Conservation (phyloP, 2,113 vertebrate genomes). For the Cephalopholis sonnerati region DNA sequence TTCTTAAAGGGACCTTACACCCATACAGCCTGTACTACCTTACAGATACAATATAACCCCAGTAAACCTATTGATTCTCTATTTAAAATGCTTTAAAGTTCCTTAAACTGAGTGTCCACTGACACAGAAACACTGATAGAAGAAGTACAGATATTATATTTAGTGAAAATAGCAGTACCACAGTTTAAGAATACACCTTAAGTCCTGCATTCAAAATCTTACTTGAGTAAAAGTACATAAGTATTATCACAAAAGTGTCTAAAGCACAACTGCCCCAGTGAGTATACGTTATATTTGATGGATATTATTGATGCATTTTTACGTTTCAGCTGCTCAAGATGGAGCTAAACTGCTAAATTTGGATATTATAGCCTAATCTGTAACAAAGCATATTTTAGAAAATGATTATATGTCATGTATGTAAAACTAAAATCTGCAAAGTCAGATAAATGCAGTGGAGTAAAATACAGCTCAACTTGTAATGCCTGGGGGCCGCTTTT, state of each 20-base stretch:
- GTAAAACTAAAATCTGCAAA: too few species aligned
- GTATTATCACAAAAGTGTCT: not conserved
- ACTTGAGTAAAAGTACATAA: not conserved
- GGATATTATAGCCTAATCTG: too few species aligned
- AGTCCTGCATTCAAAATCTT: not conserved
- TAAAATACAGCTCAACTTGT: too few species aligned
- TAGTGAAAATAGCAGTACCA: not conserved
- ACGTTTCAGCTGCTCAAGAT: too few species aligned
- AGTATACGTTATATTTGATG: not conserved
- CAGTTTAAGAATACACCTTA: not conserved
- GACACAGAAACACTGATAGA: not conserved
- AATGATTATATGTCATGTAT: too few species aligned
- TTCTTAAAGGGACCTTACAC: conserved; percentile 55
- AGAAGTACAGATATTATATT: not conserved
- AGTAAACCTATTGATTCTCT: not conserved
- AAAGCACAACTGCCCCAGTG: not conserved
- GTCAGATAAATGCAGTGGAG: too few species aligned
- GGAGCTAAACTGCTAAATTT: too few species aligned
- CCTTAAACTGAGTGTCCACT: not conserved
- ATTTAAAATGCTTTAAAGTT: not conserved
- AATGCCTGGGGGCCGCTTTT: too few species aligned
- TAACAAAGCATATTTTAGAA: too few species aligned
- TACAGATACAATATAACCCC: too few species aligned
- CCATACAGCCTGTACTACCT: not conserved
- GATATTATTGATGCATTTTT: too few species aligned